A percentile compares a stretch with the other conserved stretches of the same genome.
Conservation (phyloP, 2,797 vertebrate genomes). For the Hirundo rustica region DNA sequence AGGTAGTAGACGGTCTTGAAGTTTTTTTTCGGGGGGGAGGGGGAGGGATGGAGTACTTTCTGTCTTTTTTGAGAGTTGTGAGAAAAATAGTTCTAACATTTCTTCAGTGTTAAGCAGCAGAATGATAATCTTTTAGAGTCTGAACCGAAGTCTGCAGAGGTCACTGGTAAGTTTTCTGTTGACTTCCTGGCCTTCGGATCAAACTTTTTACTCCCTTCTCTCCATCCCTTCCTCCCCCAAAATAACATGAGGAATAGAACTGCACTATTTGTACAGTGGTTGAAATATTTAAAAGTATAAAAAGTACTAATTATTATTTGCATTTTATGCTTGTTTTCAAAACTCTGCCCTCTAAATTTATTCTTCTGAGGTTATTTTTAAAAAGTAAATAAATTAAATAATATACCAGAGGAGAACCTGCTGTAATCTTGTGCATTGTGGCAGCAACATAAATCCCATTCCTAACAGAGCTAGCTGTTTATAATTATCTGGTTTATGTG, state of each 20-base stretch:
- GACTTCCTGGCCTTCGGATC: not conserved
- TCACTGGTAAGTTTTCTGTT: not conserved
- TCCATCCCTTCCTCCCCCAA: not conserved
- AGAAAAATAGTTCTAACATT: not conserved
- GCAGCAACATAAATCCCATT: not conserved
- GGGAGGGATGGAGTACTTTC: not conserved
- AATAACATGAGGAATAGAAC: not conserved
- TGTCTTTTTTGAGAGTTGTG: not conserved
- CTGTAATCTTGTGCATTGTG: not conserved
- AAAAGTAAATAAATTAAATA: not conserved
- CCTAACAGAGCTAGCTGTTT: conserved; percentile 69
- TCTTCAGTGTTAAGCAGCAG: not conserved
- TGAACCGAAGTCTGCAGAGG: too few species aligned
- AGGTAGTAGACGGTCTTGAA: not conserved
- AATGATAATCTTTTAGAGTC: too few species aligned
- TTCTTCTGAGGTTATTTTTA: not conserved
- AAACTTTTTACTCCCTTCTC: not conserved
- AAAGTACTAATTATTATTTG: not conserved
- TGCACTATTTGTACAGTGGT: not conserved
- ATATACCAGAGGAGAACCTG: not conserved
- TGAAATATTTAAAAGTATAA: not conserved
- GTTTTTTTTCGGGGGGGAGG: not conserved
- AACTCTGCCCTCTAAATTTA: not conserved
- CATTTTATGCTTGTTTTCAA: not conserved
- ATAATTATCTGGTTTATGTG: conserved; percentile 82